Evolutionary conservation across 2,888 invertebrate genomes (phyloP).

Genomic region (Embidobia sp.): DNA sequence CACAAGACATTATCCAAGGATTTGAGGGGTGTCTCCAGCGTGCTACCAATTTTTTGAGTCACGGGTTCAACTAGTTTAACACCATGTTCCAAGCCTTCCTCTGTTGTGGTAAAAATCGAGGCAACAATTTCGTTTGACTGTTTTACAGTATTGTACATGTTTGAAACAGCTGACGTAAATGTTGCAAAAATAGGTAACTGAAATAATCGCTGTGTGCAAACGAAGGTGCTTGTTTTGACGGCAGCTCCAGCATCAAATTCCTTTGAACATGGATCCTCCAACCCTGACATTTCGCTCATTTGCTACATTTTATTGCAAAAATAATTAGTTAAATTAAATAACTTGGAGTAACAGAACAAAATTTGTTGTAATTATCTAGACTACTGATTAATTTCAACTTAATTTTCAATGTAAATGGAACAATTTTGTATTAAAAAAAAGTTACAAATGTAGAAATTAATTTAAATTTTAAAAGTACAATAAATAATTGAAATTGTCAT

Average conservation of each 20-base stretch:
- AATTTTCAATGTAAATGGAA: too few species aligned
- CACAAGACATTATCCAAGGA: conserved; percentile 76
- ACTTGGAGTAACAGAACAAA: too few species aligned
- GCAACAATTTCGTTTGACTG: conserved; percentile 68
- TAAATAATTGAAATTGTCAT: too few species aligned
- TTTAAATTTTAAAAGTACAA: too few species aligned
- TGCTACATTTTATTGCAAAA: conserved; percentile 7
- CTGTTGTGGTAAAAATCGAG: conserved; percentile 67
- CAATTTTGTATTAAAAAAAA: too few species aligned
- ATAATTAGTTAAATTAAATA: neutral
- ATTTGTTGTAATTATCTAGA: too few species aligned
- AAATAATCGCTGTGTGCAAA: conserved; percentile 55
- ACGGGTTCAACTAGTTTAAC: conserved; percentile 68
- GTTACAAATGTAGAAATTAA: too few species aligned
- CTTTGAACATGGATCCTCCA: conserved; percentile 37
- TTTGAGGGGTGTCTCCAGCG: conserved; percentile 78
- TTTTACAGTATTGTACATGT: conserved; percentile 68
- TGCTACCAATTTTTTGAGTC: conserved; percentile 72
- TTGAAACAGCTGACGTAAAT: conserved; percentile 67
- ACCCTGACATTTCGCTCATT: conserved; percentile 27
- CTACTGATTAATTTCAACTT: too few species aligned
- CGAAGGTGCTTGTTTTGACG: conserved; percentile 2
- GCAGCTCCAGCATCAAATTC: neutral
- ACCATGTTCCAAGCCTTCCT: conserved; percentile 67
- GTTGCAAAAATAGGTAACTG: conserved; percentile 68